Evolutionary conservation across 2,888 invertebrate genomes (phyloP), one percentile per base, ranked within the genome.

Genomic region (Pristionchus japonicus): DNA sequence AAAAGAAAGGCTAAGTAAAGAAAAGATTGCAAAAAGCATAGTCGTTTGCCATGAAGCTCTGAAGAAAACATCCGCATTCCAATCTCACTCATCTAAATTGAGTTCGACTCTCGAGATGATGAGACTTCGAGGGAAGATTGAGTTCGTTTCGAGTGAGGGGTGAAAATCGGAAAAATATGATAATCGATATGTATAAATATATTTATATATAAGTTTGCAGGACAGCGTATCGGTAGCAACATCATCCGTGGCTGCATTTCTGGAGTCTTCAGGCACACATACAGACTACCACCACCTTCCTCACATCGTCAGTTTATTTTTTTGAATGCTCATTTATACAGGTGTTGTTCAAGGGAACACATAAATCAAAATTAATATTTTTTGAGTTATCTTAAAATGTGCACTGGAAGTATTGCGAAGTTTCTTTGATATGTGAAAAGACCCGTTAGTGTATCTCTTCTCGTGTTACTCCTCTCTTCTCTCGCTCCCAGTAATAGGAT

Each of bases 171-270:
- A 49, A 31, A 49, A 61, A 3, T 37, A 23, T 84, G 23, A 61
- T 37, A 43, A 47, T 20, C 11, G n/a, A n/a, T n/a, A n/a, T n/a
- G n/a, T n/a, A n/a, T n/a, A n/a, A n/a, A n/a, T n/a, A n/a, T n/a
- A n/a, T n/a, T n/a, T n/a, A n/a, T n/a, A n/a, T n/a, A n/a, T n/a
- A n/a, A n/a, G n/a, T n/a, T 86, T 86, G 15, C 90, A 94, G 94
- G 94, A 27, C 93, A 93, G 70, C 93, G 94, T 88, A 91, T 94
- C 84, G 94, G 94, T 13, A 94, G 93, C 89, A 94, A 94, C 80
- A 93, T 94, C 67, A 94, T 94, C 86, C 92, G 94, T 7, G 94
- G 94, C 23, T 94, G 94, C 86, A 93, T 94, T 86, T 92, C 93
- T 17, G 91, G 92, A 27, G 94, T 94, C 70, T 94, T 94, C 90